Conservation (phyloP, 1,140 invertebrate species). For the Brachionus rotundiformis region DNA sequence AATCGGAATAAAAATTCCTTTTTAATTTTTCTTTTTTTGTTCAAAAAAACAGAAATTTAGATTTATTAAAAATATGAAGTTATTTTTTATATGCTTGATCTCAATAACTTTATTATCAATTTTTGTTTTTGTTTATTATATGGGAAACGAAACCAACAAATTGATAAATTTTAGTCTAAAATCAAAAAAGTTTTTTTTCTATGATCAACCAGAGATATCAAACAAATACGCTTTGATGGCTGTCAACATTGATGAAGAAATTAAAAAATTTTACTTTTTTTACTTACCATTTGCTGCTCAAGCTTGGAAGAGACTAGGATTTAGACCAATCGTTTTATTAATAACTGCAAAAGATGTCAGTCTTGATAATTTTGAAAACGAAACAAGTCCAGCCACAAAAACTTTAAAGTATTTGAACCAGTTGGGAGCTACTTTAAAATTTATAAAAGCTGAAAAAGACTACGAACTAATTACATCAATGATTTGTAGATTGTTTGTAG, state of each 20-base stretch:
- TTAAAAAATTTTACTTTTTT: constrained; percentile 13
- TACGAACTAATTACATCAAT: not conserved
- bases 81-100: not conserved
- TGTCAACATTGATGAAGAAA: not conserved
- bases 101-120: not conserved
- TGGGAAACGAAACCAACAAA: not conserved
- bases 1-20: too few relatives aligned
- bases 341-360: not conserved
- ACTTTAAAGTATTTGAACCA: not conserved
- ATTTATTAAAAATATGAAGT: not conserved
- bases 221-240: not conserved
- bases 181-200: not conserved
- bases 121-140: not conserved
- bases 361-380: not conserved
- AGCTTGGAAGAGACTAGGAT: not conserved
- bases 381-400: not conserved
- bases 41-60: too few relatives aligned
- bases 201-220: not conserved
- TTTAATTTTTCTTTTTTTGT: too few relatives aligned
- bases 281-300: constrained; percentile 25
- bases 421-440: not conserved
- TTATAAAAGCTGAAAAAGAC: not conserved
- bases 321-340: constrained; percentile 13
- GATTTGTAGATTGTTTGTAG: constrained; percentile 16
- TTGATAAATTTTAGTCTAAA: not conserved